Evolutionary conservation across 2,797 vertebrate species (phyloP).

Genomic region (Sebastes variabilis): DNA sequence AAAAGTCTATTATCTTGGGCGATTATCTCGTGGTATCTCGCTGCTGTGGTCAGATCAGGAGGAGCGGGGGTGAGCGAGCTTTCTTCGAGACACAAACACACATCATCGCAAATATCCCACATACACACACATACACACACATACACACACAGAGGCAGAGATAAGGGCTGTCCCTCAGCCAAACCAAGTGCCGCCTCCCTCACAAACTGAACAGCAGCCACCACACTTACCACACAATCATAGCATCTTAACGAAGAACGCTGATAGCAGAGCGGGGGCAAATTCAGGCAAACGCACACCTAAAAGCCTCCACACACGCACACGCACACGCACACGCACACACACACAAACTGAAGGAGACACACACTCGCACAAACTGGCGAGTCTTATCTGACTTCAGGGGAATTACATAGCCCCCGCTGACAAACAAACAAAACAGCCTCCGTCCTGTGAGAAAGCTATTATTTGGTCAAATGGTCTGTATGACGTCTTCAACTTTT

Average conservation of each 20-base stretch:
- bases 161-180: background rate
- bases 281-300: constrained; percentile 2
- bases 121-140: background rate
- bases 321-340: fast-evolving
- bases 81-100: background rate
- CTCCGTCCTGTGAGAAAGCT: constrained; percentile 30
- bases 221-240: constrained; percentile 72
- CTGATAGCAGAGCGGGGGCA: constrained; percentile 47
- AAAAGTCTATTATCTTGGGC: constrained; percentile 78
- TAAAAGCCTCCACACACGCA: no score
- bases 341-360: no score
- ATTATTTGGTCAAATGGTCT: constrained; percentile 58
- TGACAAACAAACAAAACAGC: constrained; percentile 41
- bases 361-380: background rate
- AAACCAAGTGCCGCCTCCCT: background rate
- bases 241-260: constrained; percentile 67
- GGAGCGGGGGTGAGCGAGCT: background rate
- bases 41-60: constrained; percentile 52
- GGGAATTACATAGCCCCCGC: constrained; percentile 36
- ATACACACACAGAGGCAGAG: background rate
- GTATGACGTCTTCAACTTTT: constrained; percentile 21
- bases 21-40: constrained; percentile 63
- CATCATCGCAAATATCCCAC: background rate
- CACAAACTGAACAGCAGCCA: constrained; percentile 60
- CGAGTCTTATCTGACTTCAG: constrained; percentile 47